phyloP scores from a whole-genome alignment of 2,888 invertebrate genomes.

The Drosophila histrio region DNA sequence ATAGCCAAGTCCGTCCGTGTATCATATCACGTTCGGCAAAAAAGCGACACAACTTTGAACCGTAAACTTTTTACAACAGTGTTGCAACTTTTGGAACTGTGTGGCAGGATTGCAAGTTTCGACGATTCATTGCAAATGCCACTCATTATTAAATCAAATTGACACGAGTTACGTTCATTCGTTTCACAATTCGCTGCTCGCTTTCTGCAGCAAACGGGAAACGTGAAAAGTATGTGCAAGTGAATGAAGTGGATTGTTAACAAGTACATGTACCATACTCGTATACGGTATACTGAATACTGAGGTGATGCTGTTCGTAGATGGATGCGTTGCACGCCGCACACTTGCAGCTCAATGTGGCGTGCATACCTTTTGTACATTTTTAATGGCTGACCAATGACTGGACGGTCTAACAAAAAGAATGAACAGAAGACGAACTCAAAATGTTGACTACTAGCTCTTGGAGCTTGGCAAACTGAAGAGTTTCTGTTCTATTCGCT shows the following conservation, averaged over 20 bases:
- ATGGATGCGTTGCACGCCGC: slow-evolving; percentile 10
- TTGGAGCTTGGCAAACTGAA: background rate
- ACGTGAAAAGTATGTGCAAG: slow-evolving; percentile 22
- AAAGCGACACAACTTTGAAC: background rate
- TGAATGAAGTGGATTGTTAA: background rate
- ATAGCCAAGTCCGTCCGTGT: background rate
- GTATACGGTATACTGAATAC: background rate
- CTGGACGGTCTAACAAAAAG: background rate
- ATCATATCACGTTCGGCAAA: background rate
- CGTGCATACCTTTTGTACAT: slow-evolving; percentile 38
- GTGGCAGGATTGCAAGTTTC: slow-evolving; percentile 19
- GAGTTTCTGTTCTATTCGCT: slow-evolving; percentile 6
- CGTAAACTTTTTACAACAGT: background rate
- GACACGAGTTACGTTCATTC: slow-evolving; percentile 48
- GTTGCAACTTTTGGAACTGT: background rate
- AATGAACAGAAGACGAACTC: background rate
- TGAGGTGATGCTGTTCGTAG: background rate
- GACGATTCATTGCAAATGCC: slow-evolving; percentile 42
- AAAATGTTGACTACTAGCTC: background rate
- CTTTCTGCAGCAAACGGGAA: slow-evolving; percentile 7
- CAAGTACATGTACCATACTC: background rate
- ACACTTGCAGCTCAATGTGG: slow-evolving; percentile 33
- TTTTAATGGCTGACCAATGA: slow-evolving; percentile 38
- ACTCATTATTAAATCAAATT: slow-evolving; percentile 74
- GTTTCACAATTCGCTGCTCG: slow-evolving; percentile 36